Conservation (phyloP, 2,888 invertebrate species). For the Fragum whitleyi region DNA sequence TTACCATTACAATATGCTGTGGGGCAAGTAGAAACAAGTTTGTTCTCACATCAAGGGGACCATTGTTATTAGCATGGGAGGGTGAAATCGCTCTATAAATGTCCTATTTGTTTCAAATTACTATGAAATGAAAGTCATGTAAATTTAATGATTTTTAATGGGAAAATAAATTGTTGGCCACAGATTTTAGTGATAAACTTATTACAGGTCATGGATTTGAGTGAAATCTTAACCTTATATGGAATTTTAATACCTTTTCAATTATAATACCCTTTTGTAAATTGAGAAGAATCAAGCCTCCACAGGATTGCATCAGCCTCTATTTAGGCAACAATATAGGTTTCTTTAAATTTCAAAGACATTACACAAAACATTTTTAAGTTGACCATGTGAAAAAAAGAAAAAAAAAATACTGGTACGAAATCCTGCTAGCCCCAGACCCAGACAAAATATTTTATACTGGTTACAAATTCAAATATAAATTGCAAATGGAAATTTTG, state of each 20-base stretch:
- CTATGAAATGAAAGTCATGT: constrained; percentile 59
- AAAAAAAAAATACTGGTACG: too few species aligned
- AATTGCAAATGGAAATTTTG: too few species aligned
- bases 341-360: too few species aligned
- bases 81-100: constrained; percentile 30
- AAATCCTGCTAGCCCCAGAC: too few species aligned
- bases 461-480: too few species aligned
- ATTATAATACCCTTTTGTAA: constrained; percentile 3
- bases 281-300: too few species aligned
- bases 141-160: constrained; percentile 57
- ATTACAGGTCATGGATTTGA: constrained; percentile 18
- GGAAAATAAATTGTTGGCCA: constrained; percentile 38
- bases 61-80: background rate
- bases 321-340: too few species aligned
- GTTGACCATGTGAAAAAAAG: too few species aligned
- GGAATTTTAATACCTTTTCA: constrained; percentile 23
- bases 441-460: too few species aligned
- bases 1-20: background rate
- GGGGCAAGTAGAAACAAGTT: constrained; percentile 1
- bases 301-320: too few species aligned
- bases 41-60: constrained; percentile 10
- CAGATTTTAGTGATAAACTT: constrained; percentile 26
- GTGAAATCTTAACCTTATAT: constrained; percentile 19
- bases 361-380: too few species aligned
- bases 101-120: constrained; percentile 47